phyloP scores from a whole-genome alignment of 2,797 vertebrate genomes.

The Holocentrus rufus region DNA sequence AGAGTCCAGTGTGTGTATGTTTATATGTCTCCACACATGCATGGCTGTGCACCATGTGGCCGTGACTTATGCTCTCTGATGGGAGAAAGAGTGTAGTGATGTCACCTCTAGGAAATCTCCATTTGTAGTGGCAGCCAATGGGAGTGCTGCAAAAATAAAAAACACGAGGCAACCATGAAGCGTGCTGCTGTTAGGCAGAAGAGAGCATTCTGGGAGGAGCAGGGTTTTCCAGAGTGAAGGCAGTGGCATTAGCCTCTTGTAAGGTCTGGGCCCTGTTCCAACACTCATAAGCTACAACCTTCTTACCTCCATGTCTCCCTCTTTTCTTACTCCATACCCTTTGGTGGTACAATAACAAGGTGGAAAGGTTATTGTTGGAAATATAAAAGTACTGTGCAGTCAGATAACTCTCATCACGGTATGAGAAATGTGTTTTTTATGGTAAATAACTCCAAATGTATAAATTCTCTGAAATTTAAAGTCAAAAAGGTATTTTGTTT shows the following conservation, averaged over 20 bases:
- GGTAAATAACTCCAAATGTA: not conserved
- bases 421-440: not conserved
- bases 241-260: constrained; percentile 62
- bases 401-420: not conserved
- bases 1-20: constrained; percentile 13
- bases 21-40: not conserved
- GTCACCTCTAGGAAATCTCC: constrained; percentile 61
- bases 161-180: constrained; percentile 57
- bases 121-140: constrained; percentile 67
- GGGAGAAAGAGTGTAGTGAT: constrained; percentile 53
- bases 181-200: constrained; percentile 76
- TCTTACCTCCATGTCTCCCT: constrained; percentile 16
- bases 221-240: constrained; percentile 61
- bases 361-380: not conserved
- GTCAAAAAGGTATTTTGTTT: not conserved
- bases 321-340: constrained; percentile 15
- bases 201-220: constrained; percentile 66
- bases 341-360: constrained; percentile 14
- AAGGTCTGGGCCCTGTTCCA: constrained; percentile 67
- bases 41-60: constrained; percentile 54
- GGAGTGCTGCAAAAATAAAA: constrained; percentile 37
- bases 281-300: constrained; percentile 42
- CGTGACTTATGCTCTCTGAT: constrained; percentile 47
- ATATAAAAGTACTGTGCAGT: not conserved
- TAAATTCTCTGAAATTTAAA: not conserved